Conservation (phyloP, 2,113 vertebrate species). For the Junco hyemalis region DNA sequence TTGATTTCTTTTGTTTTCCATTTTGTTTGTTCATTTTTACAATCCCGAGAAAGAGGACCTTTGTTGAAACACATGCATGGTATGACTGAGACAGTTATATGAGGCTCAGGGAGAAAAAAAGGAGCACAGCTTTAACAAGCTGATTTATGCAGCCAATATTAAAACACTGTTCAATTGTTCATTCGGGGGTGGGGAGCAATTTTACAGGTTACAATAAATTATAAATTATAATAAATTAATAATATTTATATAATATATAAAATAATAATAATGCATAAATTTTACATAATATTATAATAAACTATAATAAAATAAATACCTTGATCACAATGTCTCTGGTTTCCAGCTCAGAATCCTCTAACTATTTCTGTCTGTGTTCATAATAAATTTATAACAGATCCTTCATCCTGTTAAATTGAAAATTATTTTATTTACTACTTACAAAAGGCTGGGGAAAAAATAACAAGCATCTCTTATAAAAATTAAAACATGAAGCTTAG, state of each 20-base stretch:
- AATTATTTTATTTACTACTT: not conserved
- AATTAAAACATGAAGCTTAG: not conserved
- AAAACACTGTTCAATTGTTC: not conserved
- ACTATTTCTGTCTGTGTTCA: not conserved
- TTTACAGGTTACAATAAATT: not conserved
- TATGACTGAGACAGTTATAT: not conserved
- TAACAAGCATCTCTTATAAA: not conserved
- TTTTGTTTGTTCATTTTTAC: not conserved
- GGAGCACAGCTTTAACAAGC: not conserved
- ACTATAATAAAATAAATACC: too few species aligned
- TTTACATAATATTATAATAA: too few species aligned
- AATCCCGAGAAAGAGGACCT: not conserved
- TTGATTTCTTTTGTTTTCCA: not conserved
- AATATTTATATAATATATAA: too few species aligned
- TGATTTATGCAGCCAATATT: not conserved
- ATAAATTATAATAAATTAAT: too few species aligned
- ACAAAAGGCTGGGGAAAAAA: not conserved
- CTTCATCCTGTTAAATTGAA: not conserved
- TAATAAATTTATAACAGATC: not conserved
- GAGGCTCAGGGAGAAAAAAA: not conserved
- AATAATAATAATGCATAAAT: too few species aligned
- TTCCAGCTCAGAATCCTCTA: not conserved
- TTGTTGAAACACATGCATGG: not conserved
- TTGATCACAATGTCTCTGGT: not conserved
- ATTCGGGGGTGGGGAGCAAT: not conserved